Evolutionary conservation across 1,140 invertebrate species (phyloP).

Genomic region (Sycobia sp.): DNA sequence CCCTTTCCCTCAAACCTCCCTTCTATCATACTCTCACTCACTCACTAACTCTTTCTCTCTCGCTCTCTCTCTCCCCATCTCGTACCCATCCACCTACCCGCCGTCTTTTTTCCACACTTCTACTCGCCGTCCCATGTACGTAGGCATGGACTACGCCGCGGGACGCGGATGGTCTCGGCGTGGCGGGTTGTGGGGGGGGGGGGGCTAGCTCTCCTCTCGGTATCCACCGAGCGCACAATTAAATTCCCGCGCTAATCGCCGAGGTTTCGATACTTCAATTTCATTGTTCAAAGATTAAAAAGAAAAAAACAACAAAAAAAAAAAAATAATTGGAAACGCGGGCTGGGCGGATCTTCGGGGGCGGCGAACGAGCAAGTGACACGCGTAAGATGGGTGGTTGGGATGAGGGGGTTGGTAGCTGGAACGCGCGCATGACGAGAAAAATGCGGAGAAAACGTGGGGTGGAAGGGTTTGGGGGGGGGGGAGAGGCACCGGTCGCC

Average conservation of each 20-base stretch:
- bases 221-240: conserved; percentile 45
- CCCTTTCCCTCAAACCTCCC: too few relatives aligned
- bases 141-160: too few relatives aligned
- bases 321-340: conserved; percentile 48
- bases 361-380: conserved; percentile 24
- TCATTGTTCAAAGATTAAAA: too few relatives aligned
- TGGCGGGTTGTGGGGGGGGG: neutral
- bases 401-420: neutral
- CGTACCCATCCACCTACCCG: neutral
- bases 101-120: neutral
- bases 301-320: too few relatives aligned
- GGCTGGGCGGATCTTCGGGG: too few relatives aligned
- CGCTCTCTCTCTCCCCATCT: neutral
- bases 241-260: conserved; percentile 55
- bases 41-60: too few relatives aligned
- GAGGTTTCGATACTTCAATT: conserved; percentile 47
- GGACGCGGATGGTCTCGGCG: conserved; percentile 14
- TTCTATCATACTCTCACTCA: conserved; percentile 40
- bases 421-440: neutral
- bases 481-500: neutral
- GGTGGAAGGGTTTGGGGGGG: too few relatives aligned
- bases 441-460: too few relatives aligned
- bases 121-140: too few relatives aligned
- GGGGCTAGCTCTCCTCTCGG: neutral
- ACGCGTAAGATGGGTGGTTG: conserved; percentile 16